These are phyloP conservation scores for Melipona beecheii DNA, from an alignment of 2,888 invertebrate genomes.

Conservation along the genomic window DNA sequence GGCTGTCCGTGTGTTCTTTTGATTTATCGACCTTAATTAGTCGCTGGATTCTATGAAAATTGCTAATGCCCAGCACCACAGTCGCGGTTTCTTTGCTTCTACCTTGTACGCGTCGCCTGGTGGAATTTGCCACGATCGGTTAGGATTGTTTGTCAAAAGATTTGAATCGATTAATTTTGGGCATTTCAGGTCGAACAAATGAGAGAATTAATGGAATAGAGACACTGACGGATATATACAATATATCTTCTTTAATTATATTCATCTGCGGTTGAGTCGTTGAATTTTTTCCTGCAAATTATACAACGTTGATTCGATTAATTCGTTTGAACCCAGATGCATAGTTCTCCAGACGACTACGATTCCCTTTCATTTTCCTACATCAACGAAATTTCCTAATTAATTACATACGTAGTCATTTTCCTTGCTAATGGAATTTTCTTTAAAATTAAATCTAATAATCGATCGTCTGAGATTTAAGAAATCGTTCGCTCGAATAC, in stretches of 20 bases:
- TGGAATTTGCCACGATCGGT: slow-evolving; percentile 23
- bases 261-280: no score
- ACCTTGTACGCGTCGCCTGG: neutral
- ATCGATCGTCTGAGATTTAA: slow-evolving; percentile 5
- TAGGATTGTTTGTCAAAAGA: slow-evolving; percentile 6
- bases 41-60: slow-evolving; percentile 76
- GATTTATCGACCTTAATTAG: slow-evolving; percentile 80
- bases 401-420: slow-evolving; percentile 19
- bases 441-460: neutral
- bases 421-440: neutral
- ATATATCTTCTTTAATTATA: no score
- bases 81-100: slow-evolving; percentile 15
- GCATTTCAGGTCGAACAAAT: neutral
- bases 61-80: slow-evolving; percentile 42
- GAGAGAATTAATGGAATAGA: neutral
- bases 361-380: neutral
- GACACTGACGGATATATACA: no score
- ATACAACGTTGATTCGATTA: neutral
- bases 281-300: no score
- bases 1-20: slow-evolving; percentile 72
- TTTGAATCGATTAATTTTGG: neutral
- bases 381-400: slow-evolving; percentile 20
- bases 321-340: slow-evolving; percentile 12
- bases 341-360: neutral
- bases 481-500: neutral